A percentile compares a stretch with the other conserved stretches of the same genome.
Conservation (phyloP, 2,113 vertebrate genomes). For the Forbesichthys agassizii region DNA sequence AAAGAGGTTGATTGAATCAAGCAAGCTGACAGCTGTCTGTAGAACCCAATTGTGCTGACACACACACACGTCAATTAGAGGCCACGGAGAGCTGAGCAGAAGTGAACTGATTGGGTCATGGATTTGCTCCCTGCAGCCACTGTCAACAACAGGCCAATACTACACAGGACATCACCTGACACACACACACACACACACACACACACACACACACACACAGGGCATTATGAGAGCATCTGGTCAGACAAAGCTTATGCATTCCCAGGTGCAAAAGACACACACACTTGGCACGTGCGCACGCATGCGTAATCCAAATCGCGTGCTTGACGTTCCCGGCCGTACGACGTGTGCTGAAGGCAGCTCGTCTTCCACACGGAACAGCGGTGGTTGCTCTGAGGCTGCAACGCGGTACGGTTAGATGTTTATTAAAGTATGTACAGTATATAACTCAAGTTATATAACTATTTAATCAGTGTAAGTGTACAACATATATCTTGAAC, state of each 20-base stretch:
- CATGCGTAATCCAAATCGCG: not conserved
- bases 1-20: conserved; percentile 48
- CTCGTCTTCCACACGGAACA: too few relatives aligned
- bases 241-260: conserved; percentile 29
- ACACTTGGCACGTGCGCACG: not conserved
- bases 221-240: conserved; percentile 19
- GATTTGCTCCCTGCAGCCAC: conserved; percentile 65
- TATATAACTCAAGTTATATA: too few relatives aligned
- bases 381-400: too few relatives aligned
- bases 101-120: conserved; percentile 65
- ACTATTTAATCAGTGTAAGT: too few relatives aligned
- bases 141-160: conserved; percentile 56
- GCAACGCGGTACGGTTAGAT: too few relatives aligned
- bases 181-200: conserved; percentile 7
- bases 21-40: conserved; percentile 72
- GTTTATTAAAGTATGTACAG: too few relatives aligned
- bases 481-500: too few relatives aligned
- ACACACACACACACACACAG: not conserved
- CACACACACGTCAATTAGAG: conserved; percentile 66
- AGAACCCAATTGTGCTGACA: conserved; percentile 50
- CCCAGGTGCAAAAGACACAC: conserved; percentile 7
- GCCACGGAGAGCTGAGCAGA: conserved; percentile 52
- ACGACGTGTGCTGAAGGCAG: too few relatives aligned
- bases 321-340: too few relatives aligned
- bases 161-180: conserved; percentile 49